Evolutionary conservation across 1,140 invertebrate genomes (phyloP).

Genomic region (Leguminivora glycinivorella): DNA sequence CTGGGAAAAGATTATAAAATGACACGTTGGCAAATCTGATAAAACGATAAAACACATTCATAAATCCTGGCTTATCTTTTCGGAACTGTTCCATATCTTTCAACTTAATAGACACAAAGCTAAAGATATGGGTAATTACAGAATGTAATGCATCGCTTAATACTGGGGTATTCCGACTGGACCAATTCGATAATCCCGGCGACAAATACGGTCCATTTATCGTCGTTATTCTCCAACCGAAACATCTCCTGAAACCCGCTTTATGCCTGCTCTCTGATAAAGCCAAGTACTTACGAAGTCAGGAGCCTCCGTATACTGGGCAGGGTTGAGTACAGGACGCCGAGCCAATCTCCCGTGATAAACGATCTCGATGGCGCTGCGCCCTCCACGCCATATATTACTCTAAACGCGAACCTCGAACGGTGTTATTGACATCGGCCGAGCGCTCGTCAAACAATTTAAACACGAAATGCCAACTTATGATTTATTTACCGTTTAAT

Average conservation of each 20-base stretch:
- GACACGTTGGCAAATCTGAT: background rate
- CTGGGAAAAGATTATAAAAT: background rate
- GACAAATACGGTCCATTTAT: constrained; percentile 39
- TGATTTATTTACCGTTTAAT: constrained; percentile 14
- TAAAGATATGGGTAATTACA: constrained; percentile 12
- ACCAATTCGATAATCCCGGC: constrained; percentile 37
- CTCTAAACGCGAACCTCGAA: constrained; percentile 21
- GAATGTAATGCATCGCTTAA: constrained; percentile 24
- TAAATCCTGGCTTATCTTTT: background rate
- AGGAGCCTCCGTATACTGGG: background rate
- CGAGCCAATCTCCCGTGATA: constrained; percentile 36
- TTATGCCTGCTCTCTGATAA: background rate
- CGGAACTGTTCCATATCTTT: background rate
- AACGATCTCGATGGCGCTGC: constrained; percentile 29
- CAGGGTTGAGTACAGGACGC: constrained; percentile 13
- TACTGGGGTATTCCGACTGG: constrained; percentile 17
- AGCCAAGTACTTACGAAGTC: background rate
- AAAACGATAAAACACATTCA: background rate
- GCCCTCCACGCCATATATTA: constrained; percentile 34
- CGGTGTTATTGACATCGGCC: constrained; percentile 10
- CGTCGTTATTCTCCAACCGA: constrained; percentile 23
- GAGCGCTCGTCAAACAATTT: constrained; percentile 20
- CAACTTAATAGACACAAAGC: background rate
- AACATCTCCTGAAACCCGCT: background rate
- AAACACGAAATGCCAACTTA: background rate